Evolutionary conservation across 2,113 vertebrate species (phyloP).

Genomic region (Ibidorhyncha struthersii): DNA sequence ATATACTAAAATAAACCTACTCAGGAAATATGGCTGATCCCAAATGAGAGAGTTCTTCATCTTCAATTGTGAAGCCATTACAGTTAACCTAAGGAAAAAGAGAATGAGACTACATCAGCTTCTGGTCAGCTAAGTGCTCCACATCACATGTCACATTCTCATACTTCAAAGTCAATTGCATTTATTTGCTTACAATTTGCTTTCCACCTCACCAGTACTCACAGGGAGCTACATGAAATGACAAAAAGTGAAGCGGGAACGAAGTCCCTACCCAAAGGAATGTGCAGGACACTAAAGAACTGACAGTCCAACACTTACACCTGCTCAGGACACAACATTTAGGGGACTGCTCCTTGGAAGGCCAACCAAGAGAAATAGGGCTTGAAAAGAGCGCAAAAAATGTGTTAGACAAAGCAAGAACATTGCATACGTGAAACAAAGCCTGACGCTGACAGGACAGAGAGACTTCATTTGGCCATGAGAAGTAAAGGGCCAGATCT

Average conservation of each 20-base stretch:
- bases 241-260: neutral
- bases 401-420: neutral
- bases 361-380: neutral
- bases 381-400: neutral
- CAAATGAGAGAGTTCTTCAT: constrained; percentile 93
- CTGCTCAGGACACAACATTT: neutral
- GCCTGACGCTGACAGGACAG: neutral
- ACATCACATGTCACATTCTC: neutral
- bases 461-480: neutral
- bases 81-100: constrained; percentile 87
- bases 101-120: neutral
- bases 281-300: neutral
- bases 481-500: neutral
- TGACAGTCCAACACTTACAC: neutral
- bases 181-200: neutral
- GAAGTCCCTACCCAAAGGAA: neutral
- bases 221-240: neutral
- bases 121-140: neutral
- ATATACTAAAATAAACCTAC: constrained; percentile 73
- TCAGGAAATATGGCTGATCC: constrained; percentile 96
- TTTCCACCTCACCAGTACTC: neutral
- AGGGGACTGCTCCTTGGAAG: neutral
- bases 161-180: neutral
- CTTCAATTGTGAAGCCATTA: constrained; percentile 96
- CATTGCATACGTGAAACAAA: neutral